Evolutionary conservation across 2,888 invertebrate genomes (phyloP).

Genomic region (Drosophila gaucha): DNA sequence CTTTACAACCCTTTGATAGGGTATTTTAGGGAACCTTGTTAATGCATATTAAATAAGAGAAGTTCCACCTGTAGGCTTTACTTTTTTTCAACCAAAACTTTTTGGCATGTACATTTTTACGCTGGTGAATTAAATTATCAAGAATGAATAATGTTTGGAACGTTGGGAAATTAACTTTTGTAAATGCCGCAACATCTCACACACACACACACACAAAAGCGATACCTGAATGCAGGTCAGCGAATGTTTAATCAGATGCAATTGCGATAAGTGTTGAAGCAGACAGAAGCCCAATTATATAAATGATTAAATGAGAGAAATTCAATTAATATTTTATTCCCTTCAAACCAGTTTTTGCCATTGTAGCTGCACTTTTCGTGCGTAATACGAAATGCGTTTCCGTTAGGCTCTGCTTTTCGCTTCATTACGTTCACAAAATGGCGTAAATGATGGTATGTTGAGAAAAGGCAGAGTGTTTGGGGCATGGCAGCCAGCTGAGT

Average conservation of each 20-base stretch:
- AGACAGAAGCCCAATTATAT: conserved; percentile 16
- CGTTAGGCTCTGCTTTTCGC: conserved; percentile 20
- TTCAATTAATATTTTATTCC: conserved; percentile 32
- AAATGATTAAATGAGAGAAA: conserved; percentile 4
- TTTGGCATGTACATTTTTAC: conserved; percentile 13
- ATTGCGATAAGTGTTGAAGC: conserved; percentile 28
- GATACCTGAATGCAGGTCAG: not conserved
- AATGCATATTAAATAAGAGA: conserved; percentile 30
- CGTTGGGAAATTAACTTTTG: conserved; percentile 42
- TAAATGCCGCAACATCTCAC: conserved; percentile 14
- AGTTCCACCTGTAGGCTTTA: not conserved
- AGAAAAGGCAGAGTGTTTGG: not conserved
- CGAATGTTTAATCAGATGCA: conserved; percentile 28
- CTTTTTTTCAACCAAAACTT: conserved; percentile 1
- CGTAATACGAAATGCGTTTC: conserved; percentile 9
- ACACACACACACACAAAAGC: too few relatives aligned
- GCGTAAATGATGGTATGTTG: conserved; percentile 9
- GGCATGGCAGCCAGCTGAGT: not conserved
- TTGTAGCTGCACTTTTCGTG: conserved; percentile 12
- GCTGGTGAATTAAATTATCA: conserved; percentile 44
- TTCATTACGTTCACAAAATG: conserved; percentile 45
- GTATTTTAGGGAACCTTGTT: conserved; percentile 7
- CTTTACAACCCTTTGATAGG: not conserved
- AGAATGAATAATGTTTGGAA: conserved; percentile 54
- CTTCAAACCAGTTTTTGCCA: conserved; percentile 12